Base-by-base conservation (phyloP, 2,797 vertebrate genomes). In the Orestias chungarensis region DNA sequence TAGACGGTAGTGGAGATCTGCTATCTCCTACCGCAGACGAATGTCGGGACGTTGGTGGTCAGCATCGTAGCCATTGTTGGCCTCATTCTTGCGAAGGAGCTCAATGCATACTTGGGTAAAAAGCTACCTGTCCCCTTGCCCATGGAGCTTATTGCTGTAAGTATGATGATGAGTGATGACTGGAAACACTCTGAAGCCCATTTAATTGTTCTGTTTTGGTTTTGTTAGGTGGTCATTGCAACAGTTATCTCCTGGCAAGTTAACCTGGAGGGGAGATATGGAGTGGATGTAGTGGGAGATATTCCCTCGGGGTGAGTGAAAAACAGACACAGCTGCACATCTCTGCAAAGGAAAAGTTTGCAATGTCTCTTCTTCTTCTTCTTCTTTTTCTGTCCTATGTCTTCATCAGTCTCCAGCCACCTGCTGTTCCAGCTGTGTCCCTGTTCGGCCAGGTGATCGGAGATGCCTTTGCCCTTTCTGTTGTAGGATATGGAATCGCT, bases 401-500 rank as follows among this genome's bases (percentile, higher is more conserved):
- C 44, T 25, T 10, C 65, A 1, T 55, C 73, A 99, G 97, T 79
- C 88, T 99, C 83, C 92, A 94, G 83, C 76, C 95, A 0, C 97
- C 97, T 0, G 82, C 85, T 69, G 46, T 74, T 27, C 98, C 98
- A 40, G 71, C 38, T 0, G 0, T 73, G 54, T 89, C 83, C 52
- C 82, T 96, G 68, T 96, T 99, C 40, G 71, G 88, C 40, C 86
- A 91, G 55, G 91, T 98, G 68, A 86, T 92, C 0, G 97, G 97
- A 14, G 97, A 97, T 0, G 97, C 97, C 50, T 99, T 99, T 0
- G 95, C 98, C 80, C 93, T 99, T 3, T 89, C 97, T 0, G 94
- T 99, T 68, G 97, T 99, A 6, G 96, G 97, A 29, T 99, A 98
- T 0, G 97, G 96, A 79, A 96, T 99, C n/a, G 96, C 96, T 82